These are phyloP conservation scores for Thera britannica DNA, from an alignment of 2,888 invertebrate species.

Conservation along the genomic window DNA sequence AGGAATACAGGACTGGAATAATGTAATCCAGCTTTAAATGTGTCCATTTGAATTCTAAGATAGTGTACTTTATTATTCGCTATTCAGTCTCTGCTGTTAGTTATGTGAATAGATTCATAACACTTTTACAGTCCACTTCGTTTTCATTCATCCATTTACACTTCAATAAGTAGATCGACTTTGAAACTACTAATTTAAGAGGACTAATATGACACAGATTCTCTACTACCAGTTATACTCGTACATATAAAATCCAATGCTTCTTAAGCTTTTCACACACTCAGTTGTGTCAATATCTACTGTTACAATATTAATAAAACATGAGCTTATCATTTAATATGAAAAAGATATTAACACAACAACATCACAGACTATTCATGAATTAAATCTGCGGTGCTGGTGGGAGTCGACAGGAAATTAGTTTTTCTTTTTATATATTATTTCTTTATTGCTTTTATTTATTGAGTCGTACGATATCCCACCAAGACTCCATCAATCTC, in stretches of 20 bases:
- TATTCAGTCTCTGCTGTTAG: constrained; percentile 18
- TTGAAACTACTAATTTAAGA: constrained; percentile 8
- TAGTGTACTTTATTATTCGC: constrained; percentile 2
- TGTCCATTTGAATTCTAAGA: too few relatives aligned
- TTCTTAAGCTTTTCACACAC: constrained; percentile 69
- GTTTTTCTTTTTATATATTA: background rate
- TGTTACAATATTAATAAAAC: background rate
- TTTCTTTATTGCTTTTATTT: background rate
- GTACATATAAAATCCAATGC: constrained; percentile 51
- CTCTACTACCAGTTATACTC: constrained; percentile 18
- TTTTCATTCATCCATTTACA: constrained; percentile 19
- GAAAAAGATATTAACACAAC: constrained; percentile 36
- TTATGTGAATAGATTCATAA: constrained; percentile 17
- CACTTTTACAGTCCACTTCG: constrained; percentile 26
- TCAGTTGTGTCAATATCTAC: constrained; percentile 36
- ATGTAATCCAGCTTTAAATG: too few relatives aligned
- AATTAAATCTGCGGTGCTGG: constrained; percentile 28
- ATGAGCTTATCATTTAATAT: background rate
- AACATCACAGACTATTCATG: constrained; percentile 36
- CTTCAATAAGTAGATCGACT: constrained; percentile 16
- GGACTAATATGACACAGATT: constrained; percentile 19
- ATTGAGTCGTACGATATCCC: constrained; percentile 14
- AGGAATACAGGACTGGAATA: too few relatives aligned
- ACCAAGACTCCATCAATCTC: constrained; percentile 23
- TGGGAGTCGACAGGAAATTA: constrained; percentile 23